Evolutionary conservation across 2,113 vertebrate species (phyloP).

Genomic region (Nannospalax galili): DNA sequence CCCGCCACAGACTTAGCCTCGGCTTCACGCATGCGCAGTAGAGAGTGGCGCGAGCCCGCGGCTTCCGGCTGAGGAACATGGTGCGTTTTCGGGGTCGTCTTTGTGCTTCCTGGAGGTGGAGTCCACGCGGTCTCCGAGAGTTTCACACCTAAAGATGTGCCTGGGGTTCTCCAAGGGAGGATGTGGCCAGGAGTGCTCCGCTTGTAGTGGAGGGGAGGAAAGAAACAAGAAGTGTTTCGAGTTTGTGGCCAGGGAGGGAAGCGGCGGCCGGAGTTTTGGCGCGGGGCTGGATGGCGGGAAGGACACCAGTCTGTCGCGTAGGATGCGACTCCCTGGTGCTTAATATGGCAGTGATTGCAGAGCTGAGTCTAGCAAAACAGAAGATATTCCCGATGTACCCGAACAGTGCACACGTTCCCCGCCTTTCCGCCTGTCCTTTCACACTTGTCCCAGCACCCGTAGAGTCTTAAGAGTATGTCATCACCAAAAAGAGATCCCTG

Average conservation of each 20-base stretch:
- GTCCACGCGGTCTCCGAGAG: neutral
- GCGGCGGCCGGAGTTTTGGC: neutral
- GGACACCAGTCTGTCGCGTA: fast-evolving
- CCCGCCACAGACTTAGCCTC: fast-evolving
- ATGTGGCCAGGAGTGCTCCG: neutral
- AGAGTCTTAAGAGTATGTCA: neutral
- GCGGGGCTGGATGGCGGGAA: neutral
- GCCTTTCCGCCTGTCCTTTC: neutral
- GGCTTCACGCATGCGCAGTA: slow-evolving; percentile 69
- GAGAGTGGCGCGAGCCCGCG: neutral
- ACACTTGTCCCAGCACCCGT: neutral
- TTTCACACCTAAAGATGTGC: neutral
- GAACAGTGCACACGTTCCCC: neutral
- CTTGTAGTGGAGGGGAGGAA: neutral
- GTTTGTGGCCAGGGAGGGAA: slow-evolving; percentile 1
- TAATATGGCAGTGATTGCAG: neutral
- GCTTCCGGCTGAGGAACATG: slow-evolving; percentile 58
- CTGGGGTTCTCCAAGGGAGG: neutral
- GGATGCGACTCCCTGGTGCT: neutral
- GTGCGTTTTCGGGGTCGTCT: slow-evolving; percentile 64
- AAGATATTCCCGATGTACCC: neutral
- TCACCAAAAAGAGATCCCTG: neutral
- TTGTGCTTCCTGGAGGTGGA: neutral
- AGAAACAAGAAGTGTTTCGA: neutral
- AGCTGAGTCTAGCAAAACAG: neutral